A percentile compares a stretch with the other conserved stretches of the same genome.
These are phyloP conservation scores for Pyrochroa serraticornis DNA, from an alignment of 2,888 invertebrate genomes.

Conservation along the genomic window DNA sequence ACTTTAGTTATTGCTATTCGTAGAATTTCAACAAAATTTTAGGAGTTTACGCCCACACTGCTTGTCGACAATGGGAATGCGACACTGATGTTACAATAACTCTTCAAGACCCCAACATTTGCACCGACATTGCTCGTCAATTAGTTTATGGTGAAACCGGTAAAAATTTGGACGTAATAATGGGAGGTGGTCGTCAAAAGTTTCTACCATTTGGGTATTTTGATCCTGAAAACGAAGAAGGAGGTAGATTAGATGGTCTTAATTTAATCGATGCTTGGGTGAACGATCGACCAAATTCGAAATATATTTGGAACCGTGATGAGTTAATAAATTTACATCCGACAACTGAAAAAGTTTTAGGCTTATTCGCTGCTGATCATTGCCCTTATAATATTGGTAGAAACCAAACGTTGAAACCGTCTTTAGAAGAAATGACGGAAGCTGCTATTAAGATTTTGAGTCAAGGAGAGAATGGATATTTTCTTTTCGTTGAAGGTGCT, in stretches of 20 bases:
- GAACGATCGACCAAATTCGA: constrained; percentile 48
- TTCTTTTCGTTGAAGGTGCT: constrained; percentile 79
- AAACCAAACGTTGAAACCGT: constrained; percentile 64
- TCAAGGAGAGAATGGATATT: constrained; percentile 69
- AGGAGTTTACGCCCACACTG: constrained; percentile 72
- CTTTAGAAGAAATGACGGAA: constrained; percentile 78
- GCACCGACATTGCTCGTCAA: constrained; percentile 75
- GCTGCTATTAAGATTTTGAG: constrained; percentile 74
- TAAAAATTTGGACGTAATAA: constrained; percentile 70
- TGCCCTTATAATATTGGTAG: constrained; percentile 68
- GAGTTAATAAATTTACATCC: constrained; percentile 62
- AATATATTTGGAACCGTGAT: constrained; percentile 63
- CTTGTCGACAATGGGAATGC: constrained; percentile 73
- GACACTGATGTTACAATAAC: constrained; percentile 64
- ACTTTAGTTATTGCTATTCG: neutral
- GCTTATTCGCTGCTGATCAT: constrained; percentile 38
- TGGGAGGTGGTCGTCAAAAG: constrained; percentile 74
- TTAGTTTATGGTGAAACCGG: constrained; percentile 69
- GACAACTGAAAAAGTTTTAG: constrained; percentile 63
- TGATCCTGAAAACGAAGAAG: constrained; percentile 59
- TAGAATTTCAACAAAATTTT: constrained; percentile 28
- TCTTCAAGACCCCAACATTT: constrained; percentile 56
- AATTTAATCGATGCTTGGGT: constrained; percentile 73
- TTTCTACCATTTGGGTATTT: constrained; percentile 63
- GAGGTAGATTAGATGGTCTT: constrained; percentile 65